Conservation (phyloP, 2,113 vertebrate genomes). For the Platichthys flesus region DNA sequence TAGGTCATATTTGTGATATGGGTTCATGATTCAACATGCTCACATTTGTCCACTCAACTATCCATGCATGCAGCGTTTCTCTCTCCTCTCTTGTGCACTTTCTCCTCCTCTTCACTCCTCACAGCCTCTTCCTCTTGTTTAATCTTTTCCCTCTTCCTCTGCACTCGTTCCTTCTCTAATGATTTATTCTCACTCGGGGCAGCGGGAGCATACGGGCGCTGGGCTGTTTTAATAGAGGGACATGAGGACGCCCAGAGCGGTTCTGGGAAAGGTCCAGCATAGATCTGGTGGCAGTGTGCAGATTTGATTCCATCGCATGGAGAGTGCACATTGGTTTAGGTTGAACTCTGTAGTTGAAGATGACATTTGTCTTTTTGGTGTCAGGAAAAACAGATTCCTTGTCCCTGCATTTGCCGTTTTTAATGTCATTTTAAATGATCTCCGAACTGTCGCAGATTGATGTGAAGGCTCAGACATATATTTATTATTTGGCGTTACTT, state of each 20-base stretch:
- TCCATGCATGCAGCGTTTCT: conserved; percentile 49
- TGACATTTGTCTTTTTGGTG: background rate
- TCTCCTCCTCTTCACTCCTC: background rate
- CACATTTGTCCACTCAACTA: conserved; percentile 56
- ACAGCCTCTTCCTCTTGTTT: background rate
- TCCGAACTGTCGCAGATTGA: too few species aligned
- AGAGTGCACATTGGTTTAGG: background rate
- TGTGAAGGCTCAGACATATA: too few species aligned
- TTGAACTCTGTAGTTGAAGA: conserved; percentile 6
- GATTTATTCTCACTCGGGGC: conserved; percentile 37
- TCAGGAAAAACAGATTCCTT: background rate
- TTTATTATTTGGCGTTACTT: too few species aligned
- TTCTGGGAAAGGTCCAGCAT: conserved; percentile 57
- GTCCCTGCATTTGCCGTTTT: too few species aligned
- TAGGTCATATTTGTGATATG: conserved; percentile 67
- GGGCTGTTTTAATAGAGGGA: conserved; percentile 51
- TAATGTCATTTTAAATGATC: too few species aligned
- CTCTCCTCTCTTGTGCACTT: background rate
- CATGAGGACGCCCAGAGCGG: conserved; percentile 55
- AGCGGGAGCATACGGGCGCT: conserved; percentile 38
- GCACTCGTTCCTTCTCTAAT: background rate
- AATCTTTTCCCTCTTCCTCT: background rate
- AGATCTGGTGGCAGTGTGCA: conserved; percentile 48
- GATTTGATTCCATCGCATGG: conserved; percentile 14
- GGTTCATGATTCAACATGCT: conserved; percentile 65